Conservation (phyloP, 1,140 invertebrate genomes). For the Probaryconus sp. region DNA sequence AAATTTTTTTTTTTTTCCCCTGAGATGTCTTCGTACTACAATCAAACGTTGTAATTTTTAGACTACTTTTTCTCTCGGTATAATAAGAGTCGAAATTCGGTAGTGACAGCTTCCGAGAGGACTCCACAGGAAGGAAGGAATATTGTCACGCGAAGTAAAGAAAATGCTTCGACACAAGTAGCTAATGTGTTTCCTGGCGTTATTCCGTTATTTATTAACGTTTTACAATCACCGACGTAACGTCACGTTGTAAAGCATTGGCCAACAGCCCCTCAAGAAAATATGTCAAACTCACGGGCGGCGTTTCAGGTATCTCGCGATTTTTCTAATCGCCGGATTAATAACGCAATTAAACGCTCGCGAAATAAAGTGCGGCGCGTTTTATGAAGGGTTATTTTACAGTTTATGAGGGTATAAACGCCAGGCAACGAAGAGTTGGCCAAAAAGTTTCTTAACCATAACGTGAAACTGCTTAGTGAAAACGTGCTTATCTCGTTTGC, state of each 20-base stretch:
- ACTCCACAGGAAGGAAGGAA: constrained; percentile 30
- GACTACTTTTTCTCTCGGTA: constrained; percentile 22
- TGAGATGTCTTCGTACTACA: too few relatives aligned
- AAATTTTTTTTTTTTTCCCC: too few relatives aligned
- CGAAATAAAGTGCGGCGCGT: too few relatives aligned
- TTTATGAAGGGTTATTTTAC: constrained; percentile 37
- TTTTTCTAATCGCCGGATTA: constrained; percentile 35
- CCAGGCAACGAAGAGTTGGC: background rate
- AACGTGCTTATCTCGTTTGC: constrained; percentile 39
- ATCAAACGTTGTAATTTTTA: too few relatives aligned
- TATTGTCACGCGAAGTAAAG: constrained; percentile 33
- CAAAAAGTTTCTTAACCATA: constrained; percentile 17
- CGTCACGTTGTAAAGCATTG: too few relatives aligned
- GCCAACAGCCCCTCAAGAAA: too few relatives aligned
- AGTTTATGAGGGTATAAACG: constrained; percentile 36
- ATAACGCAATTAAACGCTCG: constrained; percentile 45
- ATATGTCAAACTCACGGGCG: background rate
- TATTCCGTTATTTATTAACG: constrained; percentile 3
- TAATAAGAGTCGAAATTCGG: too few relatives aligned
- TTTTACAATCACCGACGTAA: constrained; percentile 8
- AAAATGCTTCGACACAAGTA: constrained; percentile 19
- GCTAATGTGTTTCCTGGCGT: background rate
- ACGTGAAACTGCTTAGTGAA: constrained; percentile 4
- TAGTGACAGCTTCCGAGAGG: constrained; percentile 21
- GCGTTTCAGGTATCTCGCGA: constrained; percentile 19